Base-by-base conservation (phyloP, 2,888 invertebrate species). In the Tuberolachnus salignus region DNA sequence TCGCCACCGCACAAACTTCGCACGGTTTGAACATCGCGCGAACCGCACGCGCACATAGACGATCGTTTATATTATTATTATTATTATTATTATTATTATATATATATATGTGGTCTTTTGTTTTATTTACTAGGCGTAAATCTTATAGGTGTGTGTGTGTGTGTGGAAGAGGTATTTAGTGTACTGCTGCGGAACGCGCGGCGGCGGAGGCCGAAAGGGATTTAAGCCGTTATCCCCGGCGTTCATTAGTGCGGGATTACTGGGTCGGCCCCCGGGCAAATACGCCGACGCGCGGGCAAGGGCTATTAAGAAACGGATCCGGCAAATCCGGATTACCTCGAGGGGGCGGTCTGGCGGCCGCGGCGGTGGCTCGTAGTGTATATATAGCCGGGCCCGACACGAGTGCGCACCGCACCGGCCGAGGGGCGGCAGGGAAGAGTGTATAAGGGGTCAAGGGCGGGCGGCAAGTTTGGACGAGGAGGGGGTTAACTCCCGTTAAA, bases 181-280 rank as follows among this genome's bases (percentile, higher is more conserved):
- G 53, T 55, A 23, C 71, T 6, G 34, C 8, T 42, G 49, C 6
- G 59, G 61, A 14, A n/a, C n/a, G n/a, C n/a, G n/a, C n/a, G n/a
- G 57, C 64, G 67, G 69, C 49, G 14, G 14, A 72, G 61, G 42
- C 23, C 67, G 67, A 78, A 34, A 78, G 78, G 78, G 78, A 78
- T 78, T 78, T 78, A 78, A 78, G 78, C 78, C 69, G 67, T 78
- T 78, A 78, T 78, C 78, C 78, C 59, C 42, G 42, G 78, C 78
- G 78, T 78, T 78, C 78, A 78, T 78, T 78, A 78, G 78, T 78
- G 69, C 78, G 59, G 78, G 78, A 78, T 78, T 78, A 78, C 78
- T 69, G 78, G 78, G 78, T 59, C 78, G 69, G 34, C 34, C 19
- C 23, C 49, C 78, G 78, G 67, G 78, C 57, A 78, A 78, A 78